These are phyloP conservation scores for Sarcophilus harrisii DNA, from an alignment of 2,797 vertebrate genomes.

Conservation along the genomic window DNA sequence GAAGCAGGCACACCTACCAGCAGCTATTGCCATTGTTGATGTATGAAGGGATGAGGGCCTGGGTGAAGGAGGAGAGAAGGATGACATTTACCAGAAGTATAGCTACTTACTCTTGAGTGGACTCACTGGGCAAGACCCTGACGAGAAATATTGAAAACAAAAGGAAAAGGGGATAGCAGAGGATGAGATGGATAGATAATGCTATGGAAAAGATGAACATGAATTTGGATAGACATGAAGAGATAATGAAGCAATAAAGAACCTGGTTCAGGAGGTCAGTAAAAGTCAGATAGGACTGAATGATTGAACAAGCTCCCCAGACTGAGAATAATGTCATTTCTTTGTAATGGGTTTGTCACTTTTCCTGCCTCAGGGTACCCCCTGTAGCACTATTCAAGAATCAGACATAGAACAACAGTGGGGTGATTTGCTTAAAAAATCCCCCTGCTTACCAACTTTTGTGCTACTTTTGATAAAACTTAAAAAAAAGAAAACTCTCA, in stretches of 20 bases:
- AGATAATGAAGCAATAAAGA: not conserved
- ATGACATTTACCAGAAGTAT: not conserved
- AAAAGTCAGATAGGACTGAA: not conserved
- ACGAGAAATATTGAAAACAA: not conserved
- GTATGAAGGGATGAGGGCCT: not conserved
- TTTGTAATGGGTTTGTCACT: too few relatives aligned
- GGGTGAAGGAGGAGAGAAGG: not conserved
- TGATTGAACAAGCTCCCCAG: not conserved
- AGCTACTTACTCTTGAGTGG: not conserved
- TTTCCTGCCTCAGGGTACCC: not conserved
- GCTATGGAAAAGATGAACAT: not conserved
- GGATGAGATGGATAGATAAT: not conserved
- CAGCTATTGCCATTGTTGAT: not conserved
- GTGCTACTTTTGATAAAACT: too few relatives aligned
- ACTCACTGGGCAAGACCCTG: not conserved
- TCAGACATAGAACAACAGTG: not conserved
- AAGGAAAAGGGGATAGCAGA: not conserved
- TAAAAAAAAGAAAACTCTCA: too few relatives aligned
- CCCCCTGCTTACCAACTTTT: not conserved
- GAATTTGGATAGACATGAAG: not conserved
- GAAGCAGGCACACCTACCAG: not conserved
- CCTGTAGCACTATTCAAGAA: not conserved
- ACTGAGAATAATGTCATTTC: not conserved
- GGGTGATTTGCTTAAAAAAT: not conserved
- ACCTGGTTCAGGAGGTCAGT: not conserved